phyloP scores from a whole-genome alignment of 2,113 vertebrate genomes.

The Cinclus cinclus region DNA sequence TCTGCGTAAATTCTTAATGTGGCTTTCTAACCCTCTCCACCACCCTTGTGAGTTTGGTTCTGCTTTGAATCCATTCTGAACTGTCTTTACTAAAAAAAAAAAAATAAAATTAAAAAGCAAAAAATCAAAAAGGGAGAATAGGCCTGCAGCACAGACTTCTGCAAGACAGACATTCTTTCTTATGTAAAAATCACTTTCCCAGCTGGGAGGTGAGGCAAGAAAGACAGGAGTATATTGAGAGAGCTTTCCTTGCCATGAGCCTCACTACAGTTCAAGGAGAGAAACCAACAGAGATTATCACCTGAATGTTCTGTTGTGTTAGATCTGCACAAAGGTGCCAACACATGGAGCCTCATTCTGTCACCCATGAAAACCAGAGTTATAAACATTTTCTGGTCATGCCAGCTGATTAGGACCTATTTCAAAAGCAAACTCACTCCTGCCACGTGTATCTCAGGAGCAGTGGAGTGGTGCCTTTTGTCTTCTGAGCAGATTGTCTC shows the following conservation, averaged over 20 bases:
- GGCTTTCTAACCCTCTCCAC: neutral
- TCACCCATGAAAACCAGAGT: neutral
- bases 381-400: neutral
- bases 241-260: neutral
- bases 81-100: neutral
- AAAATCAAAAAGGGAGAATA: neutral
- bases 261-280: neutral
- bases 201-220: neutral
- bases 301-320: neutral
- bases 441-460: neutral
- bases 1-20: neutral
- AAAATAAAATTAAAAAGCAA: neutral
- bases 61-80: neutral
- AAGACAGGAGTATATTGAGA: neutral
- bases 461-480: neutral
- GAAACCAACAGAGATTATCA: neutral
- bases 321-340: neutral
- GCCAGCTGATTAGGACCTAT: neutral
- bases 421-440: neutral
- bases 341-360: rapidly evolving
- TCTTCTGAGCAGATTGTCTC: neutral
- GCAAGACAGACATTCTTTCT: neutral
- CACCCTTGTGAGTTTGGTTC: neutral
- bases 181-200: neutral
- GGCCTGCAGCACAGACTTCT: neutral